A percentile compares a stretch with the other conserved stretches of the same genome.
Conservation (phyloP, 2,797 vertebrate species). For the Xenentodon cancila region DNA sequence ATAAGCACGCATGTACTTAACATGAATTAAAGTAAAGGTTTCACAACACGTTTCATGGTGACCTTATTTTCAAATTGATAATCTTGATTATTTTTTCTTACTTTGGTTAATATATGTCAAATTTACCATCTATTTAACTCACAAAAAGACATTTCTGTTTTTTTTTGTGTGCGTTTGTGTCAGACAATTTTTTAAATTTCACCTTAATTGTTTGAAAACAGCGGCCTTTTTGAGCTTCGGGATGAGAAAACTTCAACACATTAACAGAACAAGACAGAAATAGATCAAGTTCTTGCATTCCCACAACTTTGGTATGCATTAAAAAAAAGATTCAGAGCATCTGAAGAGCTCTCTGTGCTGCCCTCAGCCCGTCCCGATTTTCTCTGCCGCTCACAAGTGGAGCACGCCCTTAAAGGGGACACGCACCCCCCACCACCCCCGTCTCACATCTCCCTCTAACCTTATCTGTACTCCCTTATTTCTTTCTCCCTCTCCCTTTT, state of each 20-base stretch:
- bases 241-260: conserved; percentile 21
- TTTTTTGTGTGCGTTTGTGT: not conserved
- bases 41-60: no score
- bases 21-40: no score
- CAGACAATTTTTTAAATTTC: conserved; percentile 1
- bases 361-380: conserved; percentile 21
- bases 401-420: conserved; percentile 53
- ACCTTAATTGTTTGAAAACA: not conserved
- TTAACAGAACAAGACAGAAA: conserved; percentile 32
- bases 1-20: no score
- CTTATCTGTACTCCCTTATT: conserved; percentile 6
- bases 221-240: not conserved
- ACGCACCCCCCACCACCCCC: conserved; percentile 21
- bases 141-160: not conserved
- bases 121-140: no score
- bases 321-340: conserved; percentile 30
- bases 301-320: conserved; percentile 41
- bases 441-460: conserved; percentile 21
- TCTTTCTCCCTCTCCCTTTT: conserved; percentile 36
- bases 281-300: conserved; percentile 44
- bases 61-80: no score
- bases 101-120: no score
- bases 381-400: conserved; percentile 48
- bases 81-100: no score
- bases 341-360: conserved; percentile 21